phyloP scores from a whole-genome alignment of 2,113 vertebrate species.

The Poeciliopsis prolifica region DNA sequence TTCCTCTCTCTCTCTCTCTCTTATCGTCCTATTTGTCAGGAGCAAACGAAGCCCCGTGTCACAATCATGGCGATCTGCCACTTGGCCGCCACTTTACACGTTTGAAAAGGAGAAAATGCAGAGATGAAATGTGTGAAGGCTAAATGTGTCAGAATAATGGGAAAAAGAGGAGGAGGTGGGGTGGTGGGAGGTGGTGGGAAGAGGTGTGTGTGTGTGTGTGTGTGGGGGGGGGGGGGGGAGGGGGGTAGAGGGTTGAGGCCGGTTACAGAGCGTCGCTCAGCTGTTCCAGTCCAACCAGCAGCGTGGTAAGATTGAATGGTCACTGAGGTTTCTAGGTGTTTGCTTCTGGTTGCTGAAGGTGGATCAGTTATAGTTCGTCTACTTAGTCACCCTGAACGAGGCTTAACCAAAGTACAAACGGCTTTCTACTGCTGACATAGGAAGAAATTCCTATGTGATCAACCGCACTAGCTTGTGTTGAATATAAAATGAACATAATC shows the following conservation, averaged over 20 bases:
- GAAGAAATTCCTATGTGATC: too few relatives aligned
- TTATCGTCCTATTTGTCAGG: slow-evolving; percentile 26
- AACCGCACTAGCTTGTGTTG: too few relatives aligned
- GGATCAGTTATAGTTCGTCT: neutral
- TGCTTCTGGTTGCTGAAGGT: neutral
- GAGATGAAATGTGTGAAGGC: slow-evolving; percentile 25
- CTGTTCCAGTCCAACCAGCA: slow-evolving; percentile 44
- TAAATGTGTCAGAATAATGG: slow-evolving; percentile 48
- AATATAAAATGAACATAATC: too few relatives aligned
- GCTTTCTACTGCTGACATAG: too few relatives aligned
- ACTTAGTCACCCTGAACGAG: neutral
- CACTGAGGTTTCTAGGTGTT: slow-evolving; percentile 4
- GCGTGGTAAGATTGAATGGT: slow-evolving; percentile 31
- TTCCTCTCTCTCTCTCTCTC: too few relatives aligned
- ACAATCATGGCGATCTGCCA: slow-evolving; percentile 37
- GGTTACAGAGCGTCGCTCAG: slow-evolving; percentile 37
- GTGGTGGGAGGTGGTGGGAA: neutral
- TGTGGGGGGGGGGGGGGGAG: too few relatives aligned
- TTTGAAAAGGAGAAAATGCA: slow-evolving; percentile 31
- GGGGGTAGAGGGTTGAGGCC: neutral
- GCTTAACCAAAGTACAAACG: neutral
- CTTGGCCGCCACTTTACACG: slow-evolving; percentile 8
- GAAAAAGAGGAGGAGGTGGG: slow-evolving; percentile 5
- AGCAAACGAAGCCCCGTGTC: slow-evolving; percentile 44
- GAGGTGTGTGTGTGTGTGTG: too few relatives aligned